These are phyloP conservation scores for Campylomormyrus numenius DNA, from an alignment of 2,113 vertebrate genomes.

Conservation along the genomic window DNA sequence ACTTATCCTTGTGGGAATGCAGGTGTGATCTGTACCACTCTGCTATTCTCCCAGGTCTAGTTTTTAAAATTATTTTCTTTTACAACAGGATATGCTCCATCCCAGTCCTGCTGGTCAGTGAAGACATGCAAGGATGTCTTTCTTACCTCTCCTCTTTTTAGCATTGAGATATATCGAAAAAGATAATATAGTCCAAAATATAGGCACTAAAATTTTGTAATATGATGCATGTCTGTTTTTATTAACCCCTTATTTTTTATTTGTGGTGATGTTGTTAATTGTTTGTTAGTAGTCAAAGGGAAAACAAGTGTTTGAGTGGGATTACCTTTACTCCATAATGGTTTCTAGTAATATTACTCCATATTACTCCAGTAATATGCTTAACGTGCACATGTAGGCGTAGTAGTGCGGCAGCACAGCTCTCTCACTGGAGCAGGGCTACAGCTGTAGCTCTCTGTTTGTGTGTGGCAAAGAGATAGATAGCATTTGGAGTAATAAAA, in stretches of 20 bases:
- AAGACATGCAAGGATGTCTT: neutral
- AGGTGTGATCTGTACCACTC: neutral
- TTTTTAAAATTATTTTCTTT: neutral
- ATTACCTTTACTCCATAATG: neutral
- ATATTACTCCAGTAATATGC: neutral
- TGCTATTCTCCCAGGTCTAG: neutral
- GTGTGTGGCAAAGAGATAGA: neutral
- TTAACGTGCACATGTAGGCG: neutral
- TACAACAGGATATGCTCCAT: neutral
- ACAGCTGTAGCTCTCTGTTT: slow-evolving; percentile 61
- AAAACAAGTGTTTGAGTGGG: neutral
- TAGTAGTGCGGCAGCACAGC: neutral
- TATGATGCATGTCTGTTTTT: neutral
- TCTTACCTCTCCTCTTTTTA: neutral
- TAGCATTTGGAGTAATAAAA: neutral
- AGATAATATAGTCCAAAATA: slow-evolving; percentile 6
- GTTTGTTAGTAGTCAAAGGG: neutral
- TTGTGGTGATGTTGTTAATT: neutral
- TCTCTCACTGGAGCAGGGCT: slow-evolving; percentile 28
- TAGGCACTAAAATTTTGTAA: slow-evolving; percentile 12
- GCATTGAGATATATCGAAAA: neutral
- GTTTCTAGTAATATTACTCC: neutral
- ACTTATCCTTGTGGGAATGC: neutral
- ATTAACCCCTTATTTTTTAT: slow-evolving; percentile 9
- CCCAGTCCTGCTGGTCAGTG: neutral